Evolutionary conservation across 1,140 invertebrate species (phyloP), one percentile per base, ranked within the genome.

Genomic region (Drosophila parabipectinata): DNA sequence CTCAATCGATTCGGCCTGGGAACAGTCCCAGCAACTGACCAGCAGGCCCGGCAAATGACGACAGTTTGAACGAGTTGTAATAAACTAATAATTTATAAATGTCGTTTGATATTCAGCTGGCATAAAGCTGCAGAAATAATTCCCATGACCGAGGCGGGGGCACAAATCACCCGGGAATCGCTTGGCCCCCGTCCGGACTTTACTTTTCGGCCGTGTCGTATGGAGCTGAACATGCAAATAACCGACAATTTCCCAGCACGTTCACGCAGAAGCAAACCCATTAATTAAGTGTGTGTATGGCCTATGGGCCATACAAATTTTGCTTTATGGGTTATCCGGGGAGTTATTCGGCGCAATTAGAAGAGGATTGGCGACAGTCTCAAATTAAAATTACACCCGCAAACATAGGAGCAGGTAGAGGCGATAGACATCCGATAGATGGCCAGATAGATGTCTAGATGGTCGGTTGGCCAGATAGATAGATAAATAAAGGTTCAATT

Each of bases 401-500:
- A 62, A 66, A 47, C 44, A 52, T 56, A 34, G 26, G 15, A 45
- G 26, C 47, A 75, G 59, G 50, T 57, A 14, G 47, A 32, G 37
- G n/a, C 67, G 44, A 58, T 54, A 32, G 55, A 41, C 48, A 69
- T 41, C 60, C 59, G 34, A 48, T 64, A 53, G 44, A 77, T 54
- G 45, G 37, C 41, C 50, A 57, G 37, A 62, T 69, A 48, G 28
- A 14, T 68, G 32, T 44, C 53, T 75, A 30, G 50, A 59, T 79
- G 18, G 32, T 60, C 44, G 48, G 54, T 57, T 69, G 54, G 52
- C 69, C 63, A 50, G 61, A 63, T 81, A 24, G 59, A 63, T 56
- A 79, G 59, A 84, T 84, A 80, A 80, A 80, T 85, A 73, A 77
- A 84, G 81, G 76, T 85, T 85, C 72, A 84, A 85, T 85, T 84